These are phyloP conservation scores for Xanthorhoe designata DNA, from an alignment of 2,888 invertebrate species.

Conservation along the genomic window DNA sequence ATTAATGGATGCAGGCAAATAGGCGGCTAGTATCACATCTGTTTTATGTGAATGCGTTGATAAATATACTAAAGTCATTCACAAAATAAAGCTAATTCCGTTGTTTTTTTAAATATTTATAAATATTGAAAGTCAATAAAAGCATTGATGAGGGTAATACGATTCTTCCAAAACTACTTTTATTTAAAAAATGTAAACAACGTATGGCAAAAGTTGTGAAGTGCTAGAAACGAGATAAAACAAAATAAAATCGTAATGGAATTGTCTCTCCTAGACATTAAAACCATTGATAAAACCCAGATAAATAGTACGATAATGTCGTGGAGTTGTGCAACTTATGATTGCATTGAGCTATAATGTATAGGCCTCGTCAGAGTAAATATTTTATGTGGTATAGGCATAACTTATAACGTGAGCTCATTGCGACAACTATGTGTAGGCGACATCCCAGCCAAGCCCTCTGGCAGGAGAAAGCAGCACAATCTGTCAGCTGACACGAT, in stretches of 20 bases:
- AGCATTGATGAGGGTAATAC: too few species aligned
- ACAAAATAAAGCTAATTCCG: not conserved
- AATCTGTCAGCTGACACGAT: slow-evolving; percentile 49
- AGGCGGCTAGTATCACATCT: too few species aligned
- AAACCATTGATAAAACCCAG: not conserved
- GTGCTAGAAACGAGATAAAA: not conserved
- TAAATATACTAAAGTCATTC: too few species aligned
- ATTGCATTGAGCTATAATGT: slow-evolving; percentile 7
- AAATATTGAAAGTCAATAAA: not conserved
- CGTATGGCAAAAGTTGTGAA: not conserved
- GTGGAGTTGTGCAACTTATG: slow-evolving; percentile 8
- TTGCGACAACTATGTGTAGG: slow-evolving; percentile 42
- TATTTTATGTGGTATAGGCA: too few species aligned
- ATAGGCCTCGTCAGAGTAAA: too few species aligned
- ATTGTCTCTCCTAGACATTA: not conserved
- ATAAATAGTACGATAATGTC: not conserved
- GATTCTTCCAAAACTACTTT: too few species aligned
- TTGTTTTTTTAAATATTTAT: too few species aligned
- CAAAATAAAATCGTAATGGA: not conserved
- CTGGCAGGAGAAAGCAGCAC: slow-evolving; percentile 49
- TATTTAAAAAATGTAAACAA: too few species aligned
- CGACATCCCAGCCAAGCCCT: slow-evolving; percentile 44
- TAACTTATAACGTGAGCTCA: slow-evolving; percentile 23
- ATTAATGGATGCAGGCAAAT: too few species aligned
- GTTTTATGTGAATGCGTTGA: too few species aligned